Base-by-base conservation (phyloP, 2,797 vertebrate species). In the Phalloptychus januarius region DNA sequence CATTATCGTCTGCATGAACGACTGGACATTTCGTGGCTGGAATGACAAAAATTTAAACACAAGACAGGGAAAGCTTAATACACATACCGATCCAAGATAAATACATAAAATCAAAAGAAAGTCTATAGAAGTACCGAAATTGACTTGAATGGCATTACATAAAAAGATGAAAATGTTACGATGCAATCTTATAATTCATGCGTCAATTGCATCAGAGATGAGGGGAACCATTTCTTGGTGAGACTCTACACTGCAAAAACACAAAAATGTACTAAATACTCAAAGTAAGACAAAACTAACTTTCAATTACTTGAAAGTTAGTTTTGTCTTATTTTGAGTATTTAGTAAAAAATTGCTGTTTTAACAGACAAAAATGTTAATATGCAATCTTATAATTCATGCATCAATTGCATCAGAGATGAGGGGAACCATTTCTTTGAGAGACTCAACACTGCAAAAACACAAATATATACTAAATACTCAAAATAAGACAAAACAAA, bases 21-120 rank as follows among this genome's bases (percentile, higher is more conserved):
- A 1, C 0, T 10, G 84, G 81, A 75, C 95, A 96, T 50, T 50
- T 83, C 5, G 81, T 45, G 4, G 88, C 95, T 96, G 77, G 15
- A 75, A 72, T 52, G 1, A 75, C 33, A 79, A 38, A 81, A 0
- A 76, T 16, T 0, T 40, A 10, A 54, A 70, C 36, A 40, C 5
- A 38, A 36, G 12, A 18, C 31, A 63, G 18, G 18, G 18, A 18
- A 65, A 4, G 18, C 15, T 65, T 65, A 6, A 20, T 20, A 20
- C 33, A 38, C 7, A 23, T 36, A 10, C 2, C 6, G 1, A 65
- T 65, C 7, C 28, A 31, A 31, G 6, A 13, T 63, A 15, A 58
- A 28, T 28, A 28, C 11, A 33, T 63, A 63, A 63, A 63, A 33
- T 63, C 4, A 63, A 31, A 63, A 15, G 31, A 36, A 31, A 36